A percentile compares a stretch with the other conserved stretches of the same genome.
Evolutionary conservation across 2,113 vertebrate species (phyloP).

Genomic region (Rhombomys opimus): DNA sequence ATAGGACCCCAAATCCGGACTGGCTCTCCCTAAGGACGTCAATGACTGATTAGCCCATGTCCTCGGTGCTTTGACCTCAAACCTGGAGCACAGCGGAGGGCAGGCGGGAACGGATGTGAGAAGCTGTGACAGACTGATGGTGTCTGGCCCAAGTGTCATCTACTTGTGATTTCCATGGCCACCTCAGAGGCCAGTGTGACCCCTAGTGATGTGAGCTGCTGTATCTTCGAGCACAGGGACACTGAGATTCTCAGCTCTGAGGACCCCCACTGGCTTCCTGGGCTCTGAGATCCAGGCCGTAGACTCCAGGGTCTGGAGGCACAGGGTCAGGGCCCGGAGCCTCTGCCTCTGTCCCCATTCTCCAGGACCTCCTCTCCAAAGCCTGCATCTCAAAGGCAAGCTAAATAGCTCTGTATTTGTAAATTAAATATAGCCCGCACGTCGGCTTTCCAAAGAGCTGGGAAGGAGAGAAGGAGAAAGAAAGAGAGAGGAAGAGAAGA

Average conservation of each 20-base stretch:
- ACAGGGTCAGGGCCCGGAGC: not conserved
- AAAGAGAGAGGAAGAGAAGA: slow-evolving; percentile 79
- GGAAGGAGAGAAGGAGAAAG: slow-evolving; percentile 82
- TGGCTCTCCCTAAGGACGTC: slow-evolving; percentile 1
- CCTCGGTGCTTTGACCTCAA: not conserved
- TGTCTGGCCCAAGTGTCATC: not conserved
- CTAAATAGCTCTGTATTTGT: slow-evolving; percentile 82
- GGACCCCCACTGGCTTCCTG: not conserved
- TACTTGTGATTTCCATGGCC: not conserved
- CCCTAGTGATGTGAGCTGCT: not conserved
- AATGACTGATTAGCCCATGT: not conserved
- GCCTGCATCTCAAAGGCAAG: slow-evolving; percentile 80
- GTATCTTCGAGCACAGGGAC: not conserved
- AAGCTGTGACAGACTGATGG: fast-evolving
- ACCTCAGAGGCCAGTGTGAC: not conserved
- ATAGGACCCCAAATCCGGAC: not conserved
- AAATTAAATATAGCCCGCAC: slow-evolving; percentile 83
- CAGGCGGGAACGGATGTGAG: not conserved
- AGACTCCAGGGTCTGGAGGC: not conserved
- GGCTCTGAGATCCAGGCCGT: not conserved
- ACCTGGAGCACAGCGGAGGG: not conserved
- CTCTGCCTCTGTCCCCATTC: not conserved
- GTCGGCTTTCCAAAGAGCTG: slow-evolving; percentile 76
- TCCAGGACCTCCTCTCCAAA: slow-evolving; percentile 26
- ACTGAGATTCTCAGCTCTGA: not conserved